Evolutionary conservation across 1,140 invertebrate species (phyloP).

Genomic region (Lucilia cuprina): DNA sequence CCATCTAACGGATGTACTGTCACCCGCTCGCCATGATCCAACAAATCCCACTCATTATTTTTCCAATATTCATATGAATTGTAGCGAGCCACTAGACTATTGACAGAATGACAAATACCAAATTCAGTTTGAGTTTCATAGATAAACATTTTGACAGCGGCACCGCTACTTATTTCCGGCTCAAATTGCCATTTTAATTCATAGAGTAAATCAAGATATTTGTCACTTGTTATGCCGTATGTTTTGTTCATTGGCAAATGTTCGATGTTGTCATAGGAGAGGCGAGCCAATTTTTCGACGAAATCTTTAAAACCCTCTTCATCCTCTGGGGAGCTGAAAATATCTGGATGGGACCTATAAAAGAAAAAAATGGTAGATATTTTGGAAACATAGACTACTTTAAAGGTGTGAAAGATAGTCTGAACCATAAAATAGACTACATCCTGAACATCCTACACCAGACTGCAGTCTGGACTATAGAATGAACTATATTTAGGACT

Average conservation of each 20-base stretch:
- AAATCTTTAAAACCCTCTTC: constrained; percentile 65
- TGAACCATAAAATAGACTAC: too few species aligned
- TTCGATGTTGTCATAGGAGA: constrained; percentile 68
- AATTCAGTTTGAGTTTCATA: constrained; percentile 70
- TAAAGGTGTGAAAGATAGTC: too few species aligned
- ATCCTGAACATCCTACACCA: too few species aligned
- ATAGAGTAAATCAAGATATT: constrained; percentile 67
- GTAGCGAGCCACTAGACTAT: constrained; percentile 70
- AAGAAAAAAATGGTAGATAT: background rate
- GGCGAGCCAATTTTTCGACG: constrained; percentile 65
- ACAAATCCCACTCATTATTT: constrained; percentile 65
- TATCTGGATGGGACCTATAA: constrained; percentile 40
- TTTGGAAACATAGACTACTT: background rate
- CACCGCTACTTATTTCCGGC: constrained; percentile 67
- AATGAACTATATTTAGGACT: too few species aligned
- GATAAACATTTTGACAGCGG: constrained; percentile 64
- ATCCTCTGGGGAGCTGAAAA: constrained; percentile 62
- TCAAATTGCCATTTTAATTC: constrained; percentile 66
- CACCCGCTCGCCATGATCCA: constrained; percentile 66
- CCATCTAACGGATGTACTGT: constrained; percentile 73
- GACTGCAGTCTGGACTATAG: too few species aligned
- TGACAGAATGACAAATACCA: constrained; percentile 72
- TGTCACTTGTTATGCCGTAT: constrained; percentile 62
- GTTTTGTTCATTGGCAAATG: constrained; percentile 63
- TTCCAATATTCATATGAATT: constrained; percentile 69